These are phyloP conservation scores for Arge pagana DNA, from an alignment of 2,888 invertebrate species.

Conservation along the genomic window DNA sequence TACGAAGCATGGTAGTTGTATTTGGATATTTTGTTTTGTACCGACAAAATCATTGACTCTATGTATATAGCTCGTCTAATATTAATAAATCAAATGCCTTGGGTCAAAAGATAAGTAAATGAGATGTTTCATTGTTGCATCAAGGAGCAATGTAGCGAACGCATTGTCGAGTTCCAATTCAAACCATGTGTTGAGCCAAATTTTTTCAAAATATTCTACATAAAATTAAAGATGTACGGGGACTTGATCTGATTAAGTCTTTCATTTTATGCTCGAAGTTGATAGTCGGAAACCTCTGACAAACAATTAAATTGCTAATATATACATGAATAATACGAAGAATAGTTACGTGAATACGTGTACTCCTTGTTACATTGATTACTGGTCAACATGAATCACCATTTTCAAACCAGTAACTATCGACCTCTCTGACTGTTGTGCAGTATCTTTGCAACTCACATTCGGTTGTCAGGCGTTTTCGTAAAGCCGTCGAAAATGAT, in stretches of 20 bases:
- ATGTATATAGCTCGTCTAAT: not conserved
- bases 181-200: too few relatives aligned
- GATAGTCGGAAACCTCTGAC: conserved; percentile 19
- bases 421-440: too few relatives aligned
- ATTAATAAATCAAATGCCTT: conserved; percentile 18
- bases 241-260: conserved; percentile 14
- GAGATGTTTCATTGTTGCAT: conserved; percentile 7
- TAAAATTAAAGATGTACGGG: too few relatives aligned
- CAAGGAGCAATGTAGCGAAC: not conserved
- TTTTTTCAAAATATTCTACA: too few relatives aligned
- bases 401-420: conserved; percentile 36
- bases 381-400: conserved; percentile 39
- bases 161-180: conserved; percentile 11
- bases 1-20: conserved; percentile 42
- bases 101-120: conserved; percentile 26
- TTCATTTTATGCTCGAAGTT: conserved; percentile 5
- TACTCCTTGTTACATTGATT: conserved; percentile 34
- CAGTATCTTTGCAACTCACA: too few relatives aligned
- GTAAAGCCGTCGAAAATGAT: conserved; percentile 1
- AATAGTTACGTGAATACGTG: conserved; percentile 42
- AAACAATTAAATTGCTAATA: conserved; percentile 42
- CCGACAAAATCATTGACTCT: conserved; percentile 29
- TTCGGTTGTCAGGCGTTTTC: too few relatives aligned
- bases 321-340: conserved; percentile 47
- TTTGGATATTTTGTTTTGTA: conserved; percentile 40